These are phyloP conservation scores for Rhamphomyia laevipes DNA, from an alignment of 2,888 invertebrate genomes.

Conservation along the genomic window DNA sequence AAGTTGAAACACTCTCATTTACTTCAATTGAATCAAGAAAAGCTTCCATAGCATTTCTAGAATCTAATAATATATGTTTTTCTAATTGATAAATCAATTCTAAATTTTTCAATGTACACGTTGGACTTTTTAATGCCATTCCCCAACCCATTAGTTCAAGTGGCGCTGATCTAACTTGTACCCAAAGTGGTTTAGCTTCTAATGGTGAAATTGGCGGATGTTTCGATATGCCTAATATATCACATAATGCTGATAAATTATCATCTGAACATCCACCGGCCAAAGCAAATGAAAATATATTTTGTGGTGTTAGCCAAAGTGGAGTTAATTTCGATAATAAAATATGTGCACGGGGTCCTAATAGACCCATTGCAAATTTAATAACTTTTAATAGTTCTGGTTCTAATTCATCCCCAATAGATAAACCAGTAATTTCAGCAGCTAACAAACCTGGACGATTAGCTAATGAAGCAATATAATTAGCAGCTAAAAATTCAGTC, in stretches of 20 bases:
- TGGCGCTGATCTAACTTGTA: conserved; percentile 38
- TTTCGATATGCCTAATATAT: conserved; percentile 39
- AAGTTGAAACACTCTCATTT: conserved; percentile 42
- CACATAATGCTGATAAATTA: conserved; percentile 42
- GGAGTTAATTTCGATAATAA: conserved; percentile 41
- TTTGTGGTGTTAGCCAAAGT: conserved; percentile 41
- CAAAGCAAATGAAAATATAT: conserved; percentile 41
- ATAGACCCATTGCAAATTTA: conserved; percentile 40
- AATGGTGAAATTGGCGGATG: conserved; percentile 35
- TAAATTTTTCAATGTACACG: conserved; percentile 40
- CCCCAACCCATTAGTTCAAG: conserved; percentile 43
- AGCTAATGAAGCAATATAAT: conserved; percentile 43
- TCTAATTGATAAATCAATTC: conserved; percentile 42
- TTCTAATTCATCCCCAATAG: conserved; percentile 35
- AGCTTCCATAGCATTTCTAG: conserved; percentile 35
- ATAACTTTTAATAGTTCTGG: conserved; percentile 37
- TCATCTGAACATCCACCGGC: conserved; percentile 43
- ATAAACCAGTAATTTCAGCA: conserved; percentile 36
- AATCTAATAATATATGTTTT: conserved; percentile 30
- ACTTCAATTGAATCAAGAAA: conserved; percentile 40
- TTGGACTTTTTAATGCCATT: conserved; percentile 38
- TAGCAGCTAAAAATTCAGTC: conserved; percentile 43
- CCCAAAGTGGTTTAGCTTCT: conserved; percentile 27
- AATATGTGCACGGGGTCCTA: conserved; percentile 41
- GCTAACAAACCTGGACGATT: conserved; percentile 41